These are phyloP conservation scores for Phyllostomus hastatus DNA, from an alignment of 2,113 vertebrate species.

Conservation along the genomic window DNA sequence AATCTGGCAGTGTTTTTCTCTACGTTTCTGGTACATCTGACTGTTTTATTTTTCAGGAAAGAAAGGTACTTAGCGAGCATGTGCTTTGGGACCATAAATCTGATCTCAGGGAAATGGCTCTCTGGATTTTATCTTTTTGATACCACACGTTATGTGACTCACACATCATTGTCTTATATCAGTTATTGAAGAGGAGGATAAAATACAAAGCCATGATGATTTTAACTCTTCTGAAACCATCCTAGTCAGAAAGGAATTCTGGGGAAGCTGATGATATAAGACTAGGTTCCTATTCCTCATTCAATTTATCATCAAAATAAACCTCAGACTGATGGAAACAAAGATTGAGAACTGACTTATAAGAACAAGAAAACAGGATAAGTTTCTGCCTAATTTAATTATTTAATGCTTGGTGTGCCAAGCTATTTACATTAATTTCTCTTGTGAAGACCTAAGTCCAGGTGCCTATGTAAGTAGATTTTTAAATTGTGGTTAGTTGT, in stretches of 20 bases:
- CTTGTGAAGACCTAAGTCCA: neutral
- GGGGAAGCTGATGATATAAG: neutral
- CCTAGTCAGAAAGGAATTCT: neutral
- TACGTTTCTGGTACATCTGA: neutral
- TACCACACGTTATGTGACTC: neutral
- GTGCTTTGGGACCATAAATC: neutral
- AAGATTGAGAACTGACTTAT: neutral
- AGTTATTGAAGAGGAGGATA: neutral
- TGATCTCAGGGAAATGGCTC: neutral
- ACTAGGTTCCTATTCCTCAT: neutral
- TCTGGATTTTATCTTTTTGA: neutral
- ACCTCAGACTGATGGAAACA: neutral
- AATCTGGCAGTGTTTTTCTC: neutral
- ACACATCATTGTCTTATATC: neutral
- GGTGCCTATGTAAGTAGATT: neutral
- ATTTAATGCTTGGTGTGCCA: neutral
- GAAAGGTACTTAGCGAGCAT: neutral
- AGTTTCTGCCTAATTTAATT: neutral
- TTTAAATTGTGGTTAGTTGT: neutral
- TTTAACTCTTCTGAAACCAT: neutral
- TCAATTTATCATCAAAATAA: neutral
- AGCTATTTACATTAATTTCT: neutral
- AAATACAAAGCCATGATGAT: neutral
- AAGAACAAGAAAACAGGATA: neutral
- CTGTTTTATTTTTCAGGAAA: neutral